Percentiles rank a stretch among this genome's conserved stretches.
These are phyloP conservation scores for Octodon degus DNA, from an alignment of 2,113 vertebrate species.

Conservation along the genomic window DNA sequence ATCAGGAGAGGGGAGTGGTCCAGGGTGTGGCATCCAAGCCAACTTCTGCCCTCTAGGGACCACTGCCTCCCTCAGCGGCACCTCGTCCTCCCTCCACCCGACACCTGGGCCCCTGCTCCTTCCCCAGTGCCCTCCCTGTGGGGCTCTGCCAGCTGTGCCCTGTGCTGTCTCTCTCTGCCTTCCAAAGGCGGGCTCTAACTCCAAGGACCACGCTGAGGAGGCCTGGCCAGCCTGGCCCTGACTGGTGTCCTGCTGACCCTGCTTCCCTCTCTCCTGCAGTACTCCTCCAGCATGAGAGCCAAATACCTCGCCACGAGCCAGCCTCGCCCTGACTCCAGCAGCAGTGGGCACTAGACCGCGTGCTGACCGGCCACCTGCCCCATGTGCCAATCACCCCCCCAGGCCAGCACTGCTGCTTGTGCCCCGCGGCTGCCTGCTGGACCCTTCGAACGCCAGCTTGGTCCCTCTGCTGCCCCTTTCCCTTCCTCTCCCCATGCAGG, in stretches of 20 bases:
- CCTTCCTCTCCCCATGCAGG: not conserved
- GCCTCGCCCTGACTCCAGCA: conserved; percentile 92
- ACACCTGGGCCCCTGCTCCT: not conserved
- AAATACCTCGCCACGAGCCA: conserved; percentile 99
- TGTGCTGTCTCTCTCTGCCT: not conserved
- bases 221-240: not conserved
- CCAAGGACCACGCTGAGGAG: not conserved
- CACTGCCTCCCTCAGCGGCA: not conserved
- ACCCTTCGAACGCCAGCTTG: conserved; percentile 73
- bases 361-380: conserved; percentile 73
- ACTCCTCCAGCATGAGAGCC: conserved; percentile 99
- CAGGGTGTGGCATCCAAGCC: not conserved
- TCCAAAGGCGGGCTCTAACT: not conserved
- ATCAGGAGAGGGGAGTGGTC: rapidly evolving
- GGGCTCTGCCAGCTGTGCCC: not conserved
- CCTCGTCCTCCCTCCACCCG: not conserved
- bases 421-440: conserved; percentile 71
- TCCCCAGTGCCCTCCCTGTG: rapidly evolving
- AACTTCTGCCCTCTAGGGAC: not conserved
- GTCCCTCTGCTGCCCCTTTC: not conserved
- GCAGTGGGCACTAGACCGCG: conserved; percentile 88
- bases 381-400: conserved; percentile 84
- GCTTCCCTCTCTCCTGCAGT: conserved; percentile 88
- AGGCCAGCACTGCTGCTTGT: conserved; percentile 78
- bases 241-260: not conserved